Base-by-base conservation (phyloP, 30 jellyfish, hydroid and myxozoan genomes). In the Hydra vulgaris region DNA sequence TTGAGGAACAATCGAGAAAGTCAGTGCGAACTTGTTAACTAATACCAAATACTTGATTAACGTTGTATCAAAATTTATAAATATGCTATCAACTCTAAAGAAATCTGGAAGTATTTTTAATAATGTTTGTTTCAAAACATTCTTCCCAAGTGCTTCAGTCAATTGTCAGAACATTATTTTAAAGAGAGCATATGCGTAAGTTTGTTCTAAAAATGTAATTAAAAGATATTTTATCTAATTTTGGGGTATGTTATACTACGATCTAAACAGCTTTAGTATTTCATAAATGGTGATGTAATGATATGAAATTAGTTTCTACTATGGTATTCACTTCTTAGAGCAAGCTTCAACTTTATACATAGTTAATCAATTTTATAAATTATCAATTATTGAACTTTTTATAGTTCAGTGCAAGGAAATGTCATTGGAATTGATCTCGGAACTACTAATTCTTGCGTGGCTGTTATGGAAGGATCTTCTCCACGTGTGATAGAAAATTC, bases 371-470 rank as follows among this genome's bases (percentile, higher is more conserved):
- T 5, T 40, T 40, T 40, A 12, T 40, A 40, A 3, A 3, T 40
- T 40, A 3, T 40, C 61, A 40, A 5, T 40, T 3, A 40, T 40
- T 40, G 61, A 3, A 3, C 8, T 68, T 68, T 68, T 68, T 81
- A 89, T 66, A 88, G 88, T 27, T 86, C 95, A 66, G 95, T 90
- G 4, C 79, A 83, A 78, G 97, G 97, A 54, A 87, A 86, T 75
- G 96, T 90, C 17, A 88, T 93, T 84, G 99, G 99, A 0, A 93
- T 93, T 75, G 99, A 93, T 81, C 88, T 93, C 27, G 99, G 99
- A 21, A 93, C 99, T 17, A 93, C 99, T 8, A 93, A 93, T 74
- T 93, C 99, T 3, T 93, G 99, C 77, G 99, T 93, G 7, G 83
- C 99, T 40, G 95, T 93, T 4, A 93, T 93, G 99, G 99, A 93